Evolutionary conservation across 2,888 invertebrate species (phyloP).

Genomic region (Bellardia bayeri): DNA sequence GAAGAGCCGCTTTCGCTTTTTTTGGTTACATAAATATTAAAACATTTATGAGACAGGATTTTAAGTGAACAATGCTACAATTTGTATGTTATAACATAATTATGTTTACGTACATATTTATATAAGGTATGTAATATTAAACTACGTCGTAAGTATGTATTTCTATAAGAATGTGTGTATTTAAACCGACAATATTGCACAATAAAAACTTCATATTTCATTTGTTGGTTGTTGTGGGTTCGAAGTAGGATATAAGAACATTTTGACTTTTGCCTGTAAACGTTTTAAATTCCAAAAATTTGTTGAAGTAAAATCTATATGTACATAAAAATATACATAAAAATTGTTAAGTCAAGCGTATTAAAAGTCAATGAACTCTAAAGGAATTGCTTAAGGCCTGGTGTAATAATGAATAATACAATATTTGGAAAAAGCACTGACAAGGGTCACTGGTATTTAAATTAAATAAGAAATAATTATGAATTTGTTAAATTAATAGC

Average conservation of each 20-base stretch:
- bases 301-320: conserved; percentile 4
- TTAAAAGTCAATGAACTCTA: conserved; percentile 40
- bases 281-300: neutral
- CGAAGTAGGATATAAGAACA: neutral
- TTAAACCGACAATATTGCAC: neutral
- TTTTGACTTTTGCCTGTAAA: conserved; percentile 1
- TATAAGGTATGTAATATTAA: too few relatives aligned
- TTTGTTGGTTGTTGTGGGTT: neutral
- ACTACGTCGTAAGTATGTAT: neutral
- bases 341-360: conserved; percentile 44
- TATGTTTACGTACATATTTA: too few relatives aligned
- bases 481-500: neutral
- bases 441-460: neutral
- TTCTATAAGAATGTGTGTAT: neutral
- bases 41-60: too few relatives aligned
- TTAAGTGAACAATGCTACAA: too few relatives aligned
- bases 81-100: too few relatives aligned
- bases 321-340: neutral
- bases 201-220: conserved; percentile 27
- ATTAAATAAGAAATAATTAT: neutral
- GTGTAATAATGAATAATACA: neutral
- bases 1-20: too few relatives aligned
- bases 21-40: too few relatives aligned
- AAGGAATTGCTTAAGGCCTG: neutral
- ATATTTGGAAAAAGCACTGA: neutral